Base-by-base conservation (phyloP, 2,888 invertebrate species). In the Argyresthia goedartella region DNA sequence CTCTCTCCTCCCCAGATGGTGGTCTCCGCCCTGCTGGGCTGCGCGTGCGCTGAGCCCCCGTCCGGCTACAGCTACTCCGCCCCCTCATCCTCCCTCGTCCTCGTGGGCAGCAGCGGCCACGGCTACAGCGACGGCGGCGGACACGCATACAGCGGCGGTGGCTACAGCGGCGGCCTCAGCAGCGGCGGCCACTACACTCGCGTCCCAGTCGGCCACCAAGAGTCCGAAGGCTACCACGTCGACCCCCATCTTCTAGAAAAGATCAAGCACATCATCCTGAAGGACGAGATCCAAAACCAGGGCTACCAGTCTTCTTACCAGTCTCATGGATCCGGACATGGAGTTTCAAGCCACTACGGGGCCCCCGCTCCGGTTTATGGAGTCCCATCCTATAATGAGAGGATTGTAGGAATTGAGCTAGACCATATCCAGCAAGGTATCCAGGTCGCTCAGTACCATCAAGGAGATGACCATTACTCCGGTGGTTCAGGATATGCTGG, bases 401-500 rank as follows among this genome's bases (percentile, higher is more conserved):
- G 91, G 59, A 92, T 95, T 56, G 94, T 94, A 54, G 95, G 95
- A 55, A 92, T 95, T 66, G 94, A 95, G 76, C 89, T 95, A 55
- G 95, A 94, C 67, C 93, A 93, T 57, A 91, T 95, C 65, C 93
- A 94, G 69, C 95, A 95, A 67, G 95, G 93, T 58, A 92, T 95
- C 76, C 95, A 95, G 75, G 95, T 95, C 39, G 95, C 95, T 34
- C 95, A 95, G 71, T 95, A 93, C 88, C 91, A 93, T 69, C 93
- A 94, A 74, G 89, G 91, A 57, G 88, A 89, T 55, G 89, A 91
- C 58, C 89, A 88, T 55, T 71, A 82, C 67, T 65, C 74, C 13
- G 56, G 66, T 45, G 76, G 76, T 10, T 85, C 60, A 76, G 71
- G 68, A 15, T 75, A 66, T 62, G 60, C 67, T 10, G 50, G 50